These are phyloP conservation scores for Piprites chloris DNA, from an alignment of 2,113 vertebrate genomes.

Conservation along the genomic window DNA sequence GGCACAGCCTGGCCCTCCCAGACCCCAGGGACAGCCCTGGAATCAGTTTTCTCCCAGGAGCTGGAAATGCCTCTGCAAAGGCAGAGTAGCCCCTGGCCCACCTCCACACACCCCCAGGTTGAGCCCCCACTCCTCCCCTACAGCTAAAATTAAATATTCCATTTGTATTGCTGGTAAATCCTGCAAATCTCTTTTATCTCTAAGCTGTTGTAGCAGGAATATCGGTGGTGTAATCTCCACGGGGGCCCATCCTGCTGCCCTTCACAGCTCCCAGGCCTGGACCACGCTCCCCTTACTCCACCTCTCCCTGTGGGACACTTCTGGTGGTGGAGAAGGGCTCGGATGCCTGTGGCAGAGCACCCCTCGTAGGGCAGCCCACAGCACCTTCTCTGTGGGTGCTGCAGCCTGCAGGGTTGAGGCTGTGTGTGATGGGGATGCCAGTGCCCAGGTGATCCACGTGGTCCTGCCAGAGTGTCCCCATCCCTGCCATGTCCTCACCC, in stretches of 20 bases:
- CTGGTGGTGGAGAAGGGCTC: not conserved
- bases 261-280: not conserved
- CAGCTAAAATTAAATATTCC: slow-evolving; percentile 52
- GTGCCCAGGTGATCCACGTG: not conserved
- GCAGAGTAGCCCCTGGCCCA: not conserved
- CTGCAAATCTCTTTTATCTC: slow-evolving; percentile 55
- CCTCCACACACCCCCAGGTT: not conserved
- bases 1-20: not conserved
- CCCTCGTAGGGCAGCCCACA: not conserved
- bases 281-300: rapidly evolving
- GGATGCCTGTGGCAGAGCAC: rapidly evolving
- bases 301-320: rapidly evolving
- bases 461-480: not conserved
- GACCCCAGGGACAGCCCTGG: not conserved
- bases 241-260: not conserved
- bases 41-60: rapidly evolving
- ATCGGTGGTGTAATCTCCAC: not conserved
- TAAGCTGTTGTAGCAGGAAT: slow-evolving; percentile 34
- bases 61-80: not conserved
- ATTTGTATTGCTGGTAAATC: slow-evolving; percentile 54
- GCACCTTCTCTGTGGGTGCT: rapidly evolving
- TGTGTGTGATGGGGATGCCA: not conserved
- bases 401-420: rapidly evolving
- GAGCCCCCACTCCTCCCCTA: not conserved
- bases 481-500: rapidly evolving